These are phyloP conservation scores for Arenaria interpres DNA, from an alignment of 2,113 vertebrate species.

Conservation along the genomic window DNA sequence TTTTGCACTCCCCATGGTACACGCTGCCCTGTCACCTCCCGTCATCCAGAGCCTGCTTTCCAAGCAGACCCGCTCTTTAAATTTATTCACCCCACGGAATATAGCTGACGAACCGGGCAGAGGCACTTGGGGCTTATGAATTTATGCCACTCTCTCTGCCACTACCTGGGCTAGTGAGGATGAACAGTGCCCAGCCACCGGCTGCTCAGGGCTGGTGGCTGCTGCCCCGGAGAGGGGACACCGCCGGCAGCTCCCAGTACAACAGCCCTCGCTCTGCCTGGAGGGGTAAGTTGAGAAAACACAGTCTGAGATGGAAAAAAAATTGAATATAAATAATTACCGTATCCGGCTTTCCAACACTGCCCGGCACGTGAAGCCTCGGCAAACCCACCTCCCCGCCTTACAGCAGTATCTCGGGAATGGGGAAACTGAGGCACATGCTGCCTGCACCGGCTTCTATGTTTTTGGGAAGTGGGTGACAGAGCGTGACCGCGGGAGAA, in stretches of 20 bases:
- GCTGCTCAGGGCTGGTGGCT: rapidly evolving
- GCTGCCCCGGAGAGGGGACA: rapidly evolving
- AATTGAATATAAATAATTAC: not conserved
- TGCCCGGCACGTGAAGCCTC: rapidly evolving
- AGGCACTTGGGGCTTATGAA: not conserved
- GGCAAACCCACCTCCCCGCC: not conserved
- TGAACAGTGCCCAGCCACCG: not conserved
- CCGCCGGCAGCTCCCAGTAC: not conserved
- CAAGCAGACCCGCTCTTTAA: not conserved
- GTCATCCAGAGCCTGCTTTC: no score
- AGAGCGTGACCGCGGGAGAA: rapidly evolving
- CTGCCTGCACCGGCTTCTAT: rapidly evolving
- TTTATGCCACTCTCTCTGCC: no score
- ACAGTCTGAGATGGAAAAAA: not conserved
- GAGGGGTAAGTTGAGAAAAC: not conserved
- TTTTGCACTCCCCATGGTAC: not conserved
- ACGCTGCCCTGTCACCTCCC: rapidly evolving
- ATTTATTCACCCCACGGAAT: no score
- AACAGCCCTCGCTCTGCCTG: not conserved
- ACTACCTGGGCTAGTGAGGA: not conserved
- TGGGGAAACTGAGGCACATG: slow-evolving; percentile 50
- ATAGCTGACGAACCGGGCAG: not conserved
- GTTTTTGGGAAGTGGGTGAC: not conserved
- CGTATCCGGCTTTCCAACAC: not conserved
- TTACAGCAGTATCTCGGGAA: not conserved